Evolutionary conservation across 2,888 invertebrate species (phyloP).

Genomic region (Polydesmus complanatus): DNA sequence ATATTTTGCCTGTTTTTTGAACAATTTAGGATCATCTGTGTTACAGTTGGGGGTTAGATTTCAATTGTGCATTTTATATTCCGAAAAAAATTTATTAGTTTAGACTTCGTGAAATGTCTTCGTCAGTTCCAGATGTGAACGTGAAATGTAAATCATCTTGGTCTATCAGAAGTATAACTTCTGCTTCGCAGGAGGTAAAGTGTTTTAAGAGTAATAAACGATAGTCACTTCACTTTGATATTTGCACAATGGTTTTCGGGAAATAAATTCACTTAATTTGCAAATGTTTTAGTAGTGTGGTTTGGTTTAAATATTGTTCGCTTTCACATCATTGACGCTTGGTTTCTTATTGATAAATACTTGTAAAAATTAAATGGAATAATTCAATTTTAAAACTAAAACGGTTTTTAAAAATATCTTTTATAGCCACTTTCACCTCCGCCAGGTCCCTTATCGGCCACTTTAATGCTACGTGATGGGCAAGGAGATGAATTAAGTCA

Average conservation of each 20-base stretch:
- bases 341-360: no score
- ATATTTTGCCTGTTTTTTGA: background rate
- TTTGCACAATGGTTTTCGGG: background rate
- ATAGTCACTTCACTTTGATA: background rate
- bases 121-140: conserved; percentile 22
- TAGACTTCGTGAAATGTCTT: conserved; percentile 21
- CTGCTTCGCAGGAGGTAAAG: conserved; percentile 8
- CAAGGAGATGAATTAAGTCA: conserved; percentile 2
- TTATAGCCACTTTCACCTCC: conserved; percentile 1
- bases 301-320: no score
- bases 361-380: no score
- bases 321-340: no score
- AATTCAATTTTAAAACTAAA: background rate
- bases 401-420: background rate
- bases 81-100: background rate
- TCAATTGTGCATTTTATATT: background rate
- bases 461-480: background rate
- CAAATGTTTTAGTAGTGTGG: no score
- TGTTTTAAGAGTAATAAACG: background rate
- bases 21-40: background rate
- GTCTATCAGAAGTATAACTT: conserved; percentile 15
- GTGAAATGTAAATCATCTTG: conserved; percentile 20
- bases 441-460: background rate
- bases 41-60: background rate
- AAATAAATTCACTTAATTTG: no score